phyloP scores from a whole-genome alignment of 2,888 invertebrate species.

The Mycalesis mineus region DNA sequence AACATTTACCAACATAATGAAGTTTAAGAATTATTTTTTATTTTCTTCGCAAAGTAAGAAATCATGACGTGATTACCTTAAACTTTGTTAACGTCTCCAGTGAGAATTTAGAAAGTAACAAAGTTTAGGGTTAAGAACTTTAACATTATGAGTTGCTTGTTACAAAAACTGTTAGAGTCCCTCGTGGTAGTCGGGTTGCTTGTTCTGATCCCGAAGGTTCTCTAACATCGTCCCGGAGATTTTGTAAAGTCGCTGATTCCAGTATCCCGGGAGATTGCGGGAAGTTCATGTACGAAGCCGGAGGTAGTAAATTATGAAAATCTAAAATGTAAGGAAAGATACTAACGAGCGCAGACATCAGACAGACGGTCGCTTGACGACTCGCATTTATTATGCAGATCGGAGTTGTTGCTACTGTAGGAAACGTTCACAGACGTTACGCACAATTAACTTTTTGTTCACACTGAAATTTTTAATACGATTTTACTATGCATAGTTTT shows the following conservation, averaged over 20 bases:
- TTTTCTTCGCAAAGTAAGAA: no score
- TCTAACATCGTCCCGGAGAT: slow-evolving; percentile 9
- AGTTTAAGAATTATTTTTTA: no score
- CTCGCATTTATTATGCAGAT: slow-evolving; percentile 2
- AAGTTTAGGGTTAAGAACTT: background rate
- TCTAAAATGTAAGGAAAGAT: slow-evolving; percentile 24
- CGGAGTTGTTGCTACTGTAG: background rate
- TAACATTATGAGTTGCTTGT: background rate
- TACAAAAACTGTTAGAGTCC: background rate
- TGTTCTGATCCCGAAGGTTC: background rate
- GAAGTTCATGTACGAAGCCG: slow-evolving; percentile 24
- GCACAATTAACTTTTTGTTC: no score
- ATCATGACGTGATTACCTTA: no score
- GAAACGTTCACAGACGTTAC: no score
- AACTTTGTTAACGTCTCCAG: no score
- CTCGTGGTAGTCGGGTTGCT: background rate
- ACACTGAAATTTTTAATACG: no score
- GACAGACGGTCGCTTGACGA: slow-evolving; percentile 10
- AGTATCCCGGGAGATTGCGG: slow-evolving; percentile 21
- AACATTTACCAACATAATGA: no score
- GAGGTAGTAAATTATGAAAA: slow-evolving; percentile 27
- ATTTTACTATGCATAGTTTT: no score
- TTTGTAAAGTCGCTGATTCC: slow-evolving; percentile 23
- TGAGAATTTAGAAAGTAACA: background rate
- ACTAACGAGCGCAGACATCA: slow-evolving; percentile 16